These are phyloP conservation scores for Ectropis grisescens DNA, from an alignment of 1,140 invertebrate species.

Conservation along the genomic window DNA sequence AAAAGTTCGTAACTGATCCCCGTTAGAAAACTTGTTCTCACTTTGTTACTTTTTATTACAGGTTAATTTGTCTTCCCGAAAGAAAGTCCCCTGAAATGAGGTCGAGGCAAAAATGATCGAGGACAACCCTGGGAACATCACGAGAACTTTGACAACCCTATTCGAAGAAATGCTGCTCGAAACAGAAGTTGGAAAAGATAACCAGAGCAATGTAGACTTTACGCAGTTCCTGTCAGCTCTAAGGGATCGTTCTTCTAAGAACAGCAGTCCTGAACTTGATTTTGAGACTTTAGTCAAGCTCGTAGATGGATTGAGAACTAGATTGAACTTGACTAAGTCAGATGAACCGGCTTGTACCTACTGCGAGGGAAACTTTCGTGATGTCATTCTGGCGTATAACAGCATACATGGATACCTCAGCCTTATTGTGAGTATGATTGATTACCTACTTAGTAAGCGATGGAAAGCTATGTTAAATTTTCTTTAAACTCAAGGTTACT, in stretches of 20 bases:
- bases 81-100: no score
- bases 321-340: conserved; percentile 36
- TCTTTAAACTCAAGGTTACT: no score
- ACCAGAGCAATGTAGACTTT: conserved; percentile 32
- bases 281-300: conserved; percentile 45
- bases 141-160: conserved; percentile 42
- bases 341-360: conserved; percentile 43
- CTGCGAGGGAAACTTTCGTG: conserved; percentile 51
- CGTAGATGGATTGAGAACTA: conserved; percentile 37
- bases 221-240: conserved; percentile 40
- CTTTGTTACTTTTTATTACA: no score
- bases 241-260: conserved; percentile 34
- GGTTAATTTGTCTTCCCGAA: no score
- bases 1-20: no score
- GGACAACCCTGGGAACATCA: conserved; percentile 38
- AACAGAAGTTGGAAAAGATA: conserved; percentile 29
- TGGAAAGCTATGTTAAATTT: no score
- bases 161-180: conserved; percentile 52
- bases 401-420: conserved; percentile 65
- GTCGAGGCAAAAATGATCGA: conserved; percentile 45
- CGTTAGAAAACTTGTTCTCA: no score
- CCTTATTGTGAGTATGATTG: conserved; percentile 58
- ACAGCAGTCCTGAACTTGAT: conserved; percentile 31
- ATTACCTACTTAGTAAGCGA: no score
- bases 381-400: conserved; percentile 53